phyloP scores from a whole-genome alignment of 2,888 invertebrate genomes.

The Abrostola tripartita region DNA sequence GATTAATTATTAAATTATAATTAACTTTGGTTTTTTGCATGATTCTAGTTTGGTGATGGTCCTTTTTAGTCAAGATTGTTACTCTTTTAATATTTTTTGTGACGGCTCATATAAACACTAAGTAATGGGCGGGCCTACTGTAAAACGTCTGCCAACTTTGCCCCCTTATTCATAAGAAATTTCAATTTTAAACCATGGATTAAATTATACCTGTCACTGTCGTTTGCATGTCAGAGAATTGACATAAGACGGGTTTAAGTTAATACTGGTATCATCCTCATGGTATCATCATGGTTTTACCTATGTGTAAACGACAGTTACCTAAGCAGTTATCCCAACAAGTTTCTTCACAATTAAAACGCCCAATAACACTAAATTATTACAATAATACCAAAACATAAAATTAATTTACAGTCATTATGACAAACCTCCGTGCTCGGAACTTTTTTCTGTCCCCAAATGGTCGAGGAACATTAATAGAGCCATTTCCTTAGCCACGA shows the following conservation, averaged over 20 bases:
- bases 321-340: background rate
- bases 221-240: too few species aligned
- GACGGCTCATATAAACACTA: background rate
- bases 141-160: too few species aligned
- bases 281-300: too few species aligned
- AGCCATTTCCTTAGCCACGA: slow-evolving; percentile 70
- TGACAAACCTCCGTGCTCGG: slow-evolving; percentile 36
- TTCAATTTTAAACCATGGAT: too few species aligned
- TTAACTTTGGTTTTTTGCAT: background rate
- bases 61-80: background rate
- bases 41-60: background rate
- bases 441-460: slow-evolving; percentile 62
- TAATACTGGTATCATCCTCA: too few species aligned
- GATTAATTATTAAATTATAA: background rate
- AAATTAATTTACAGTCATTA: slow-evolving; percentile 45
- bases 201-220: too few species aligned
- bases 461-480: slow-evolving; percentile 76
- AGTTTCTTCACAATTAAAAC: slow-evolving; percentile 8
- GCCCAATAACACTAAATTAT: slow-evolving; percentile 15
- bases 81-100: background rate
- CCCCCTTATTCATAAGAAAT: too few species aligned
- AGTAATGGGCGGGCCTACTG: background rate
- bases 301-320: too few species aligned
- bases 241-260: too few species aligned
- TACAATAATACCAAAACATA: slow-evolving; percentile 20